phyloP scores from a whole-genome alignment of 2,113 vertebrate species.

The Tonatia bakeri region DNA sequence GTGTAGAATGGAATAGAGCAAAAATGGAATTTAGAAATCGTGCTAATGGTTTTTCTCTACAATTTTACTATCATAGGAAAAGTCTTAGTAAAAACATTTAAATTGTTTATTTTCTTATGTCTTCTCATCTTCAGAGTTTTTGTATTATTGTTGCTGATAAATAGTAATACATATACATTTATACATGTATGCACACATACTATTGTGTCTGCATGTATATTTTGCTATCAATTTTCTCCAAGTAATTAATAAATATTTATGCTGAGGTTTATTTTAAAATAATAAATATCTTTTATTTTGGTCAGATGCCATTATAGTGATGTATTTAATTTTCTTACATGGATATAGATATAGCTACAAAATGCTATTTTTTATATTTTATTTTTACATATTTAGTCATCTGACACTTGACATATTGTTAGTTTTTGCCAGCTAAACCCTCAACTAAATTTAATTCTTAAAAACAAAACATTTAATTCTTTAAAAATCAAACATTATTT shows the following conservation, averaged over 20 bases:
- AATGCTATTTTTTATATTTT: not conserved
- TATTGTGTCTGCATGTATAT: not conserved
- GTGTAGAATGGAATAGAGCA: not conserved
- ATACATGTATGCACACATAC: not conserved
- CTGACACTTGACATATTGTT: not conserved
- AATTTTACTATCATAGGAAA: conserved; percentile 44
- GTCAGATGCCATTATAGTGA: not conserved
- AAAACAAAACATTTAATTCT: not conserved
- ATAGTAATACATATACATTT: not conserved
- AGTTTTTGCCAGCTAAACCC: not conserved
- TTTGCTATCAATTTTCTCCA: not conserved
- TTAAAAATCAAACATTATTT: not conserved
- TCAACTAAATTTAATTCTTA: not conserved
- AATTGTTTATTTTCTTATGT: not conserved
- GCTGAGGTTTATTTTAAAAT: not conserved
- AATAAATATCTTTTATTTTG: not conserved
- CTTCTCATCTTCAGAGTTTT: not conserved
- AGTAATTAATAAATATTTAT: not conserved
- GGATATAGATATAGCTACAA: not conserved
- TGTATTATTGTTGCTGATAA: not conserved
- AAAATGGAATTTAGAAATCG: conserved; percentile 52
- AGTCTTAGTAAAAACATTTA: conserved; percentile 3
- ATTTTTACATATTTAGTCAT: not conserved
- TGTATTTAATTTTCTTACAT: not conserved
- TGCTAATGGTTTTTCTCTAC: conserved; percentile 13